A percentile compares a stretch with the other conserved stretches of the same genome.
phyloP scores from a whole-genome alignment of 2,797 vertebrate species.

The Mastacembelus armatus region DNA sequence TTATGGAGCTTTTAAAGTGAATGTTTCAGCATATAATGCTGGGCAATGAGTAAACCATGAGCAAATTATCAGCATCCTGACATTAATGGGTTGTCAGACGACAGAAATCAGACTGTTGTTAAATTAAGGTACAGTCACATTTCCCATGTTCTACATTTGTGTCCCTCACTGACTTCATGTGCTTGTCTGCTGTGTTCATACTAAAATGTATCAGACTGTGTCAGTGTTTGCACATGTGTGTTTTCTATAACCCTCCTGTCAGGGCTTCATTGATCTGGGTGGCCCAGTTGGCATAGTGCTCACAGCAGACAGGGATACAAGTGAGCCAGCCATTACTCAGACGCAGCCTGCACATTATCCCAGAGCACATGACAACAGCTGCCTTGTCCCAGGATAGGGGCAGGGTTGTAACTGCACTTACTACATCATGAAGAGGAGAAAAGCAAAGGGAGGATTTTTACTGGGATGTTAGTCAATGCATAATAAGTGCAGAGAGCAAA shows the following conservation, averaged over 20 bases:
- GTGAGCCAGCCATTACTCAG: slow-evolving; percentile 71
- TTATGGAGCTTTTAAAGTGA: not conserved
- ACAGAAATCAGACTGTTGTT: slow-evolving; percentile 19
- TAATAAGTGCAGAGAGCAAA: slow-evolving; percentile 79
- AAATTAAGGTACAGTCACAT: slow-evolving; percentile 13
- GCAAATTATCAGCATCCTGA: slow-evolving; percentile 32
- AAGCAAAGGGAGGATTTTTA: slow-evolving; percentile 64
- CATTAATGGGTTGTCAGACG: slow-evolving; percentile 35
- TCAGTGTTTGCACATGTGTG: slow-evolving; percentile 26
- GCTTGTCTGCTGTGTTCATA: too few relatives aligned
- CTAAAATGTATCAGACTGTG: not conserved
- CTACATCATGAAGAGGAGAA: slow-evolving; percentile 67
- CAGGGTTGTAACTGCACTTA: slow-evolving; percentile 54
- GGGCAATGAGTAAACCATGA: slow-evolving; percentile 16
- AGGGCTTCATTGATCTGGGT: slow-evolving; percentile 61
- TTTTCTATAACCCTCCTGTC: slow-evolving; percentile 49
- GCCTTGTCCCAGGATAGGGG: slow-evolving; percentile 76
- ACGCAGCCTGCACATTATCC: slow-evolving; percentile 70
- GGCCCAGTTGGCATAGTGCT: slow-evolving; percentile 67
- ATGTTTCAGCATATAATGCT: slow-evolving; percentile 9
- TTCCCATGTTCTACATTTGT: not conserved
- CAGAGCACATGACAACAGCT: slow-evolving; percentile 78
- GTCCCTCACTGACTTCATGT: not conserved
- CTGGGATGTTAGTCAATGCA: slow-evolving; percentile 75
- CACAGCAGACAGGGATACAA: slow-evolving; percentile 65